phyloP scores from a whole-genome alignment of 2,113 vertebrate genomes.

The Centropus bengalensis region DNA sequence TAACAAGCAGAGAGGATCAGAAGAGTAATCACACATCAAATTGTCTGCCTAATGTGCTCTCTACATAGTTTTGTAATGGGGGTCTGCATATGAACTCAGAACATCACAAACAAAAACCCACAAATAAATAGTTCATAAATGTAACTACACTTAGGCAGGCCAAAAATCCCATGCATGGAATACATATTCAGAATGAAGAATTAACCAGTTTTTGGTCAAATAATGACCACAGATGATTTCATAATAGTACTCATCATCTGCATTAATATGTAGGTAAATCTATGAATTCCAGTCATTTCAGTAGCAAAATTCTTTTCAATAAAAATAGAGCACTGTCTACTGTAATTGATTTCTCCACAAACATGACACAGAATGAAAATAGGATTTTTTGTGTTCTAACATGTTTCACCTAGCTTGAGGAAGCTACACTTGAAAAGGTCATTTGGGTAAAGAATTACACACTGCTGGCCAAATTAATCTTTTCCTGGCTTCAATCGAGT shows the following conservation, averaged over 20 bases:
- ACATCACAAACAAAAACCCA: background rate
- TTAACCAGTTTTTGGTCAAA: background rate
- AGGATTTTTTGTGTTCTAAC: background rate
- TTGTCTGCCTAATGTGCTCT: rapidly evolving
- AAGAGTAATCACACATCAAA: background rate
- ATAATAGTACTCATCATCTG: background rate
- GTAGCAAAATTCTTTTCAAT: background rate
- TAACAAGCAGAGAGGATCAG: background rate
- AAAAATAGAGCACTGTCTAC: background rate
- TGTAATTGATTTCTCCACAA: background rate
- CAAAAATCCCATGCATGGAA: background rate
- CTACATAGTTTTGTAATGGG: background rate
- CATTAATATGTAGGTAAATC: background rate
- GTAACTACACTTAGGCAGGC: background rate
- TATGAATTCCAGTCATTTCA: background rate
- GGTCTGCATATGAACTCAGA: background rate
- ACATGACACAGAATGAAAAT: background rate
- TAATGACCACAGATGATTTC: background rate
- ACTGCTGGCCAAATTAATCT: background rate
- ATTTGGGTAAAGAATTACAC: background rate
- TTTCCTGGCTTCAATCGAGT: background rate
- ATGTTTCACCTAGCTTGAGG: background rate
- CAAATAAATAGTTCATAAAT: background rate
- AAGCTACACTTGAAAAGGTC: background rate
- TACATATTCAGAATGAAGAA: background rate